phyloP scores from a whole-genome alignment of 1,140 invertebrate genomes.

The Apis cerana region DNA sequence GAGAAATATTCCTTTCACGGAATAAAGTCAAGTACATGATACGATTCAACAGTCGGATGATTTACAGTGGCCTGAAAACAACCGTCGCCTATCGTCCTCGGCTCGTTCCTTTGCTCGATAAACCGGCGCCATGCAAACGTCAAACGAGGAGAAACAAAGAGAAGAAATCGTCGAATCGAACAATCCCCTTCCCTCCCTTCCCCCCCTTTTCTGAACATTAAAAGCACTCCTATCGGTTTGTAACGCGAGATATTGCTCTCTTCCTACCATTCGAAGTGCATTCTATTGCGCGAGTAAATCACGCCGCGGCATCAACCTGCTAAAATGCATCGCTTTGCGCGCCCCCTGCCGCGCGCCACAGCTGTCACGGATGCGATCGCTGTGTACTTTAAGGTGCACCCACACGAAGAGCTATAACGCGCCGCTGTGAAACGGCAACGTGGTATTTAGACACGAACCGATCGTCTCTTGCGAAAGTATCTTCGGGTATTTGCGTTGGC shows the following conservation, averaged over 20 bases:
- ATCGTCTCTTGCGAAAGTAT: slow-evolving; percentile 67
- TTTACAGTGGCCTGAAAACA: not conserved
- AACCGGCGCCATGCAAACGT: not conserved
- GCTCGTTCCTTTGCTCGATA: not conserved
- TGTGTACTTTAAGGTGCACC: slow-evolving; percentile 51
- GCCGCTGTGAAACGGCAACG: slow-evolving; percentile 36
- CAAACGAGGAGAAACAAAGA: not conserved
- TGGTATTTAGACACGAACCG: slow-evolving; percentile 62
- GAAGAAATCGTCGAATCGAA: not conserved
- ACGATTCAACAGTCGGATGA: not conserved
- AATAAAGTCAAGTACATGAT: not conserved
- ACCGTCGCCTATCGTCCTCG: not conserved
- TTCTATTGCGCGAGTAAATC: slow-evolving; percentile 59
- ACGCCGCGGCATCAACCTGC: slow-evolving; percentile 43
- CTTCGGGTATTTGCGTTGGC: slow-evolving; percentile 73
- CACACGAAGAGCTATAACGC: slow-evolving; percentile 17
- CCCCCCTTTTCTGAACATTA: not conserved
- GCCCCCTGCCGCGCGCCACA: not conserved
- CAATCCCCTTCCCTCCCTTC: not conserved
- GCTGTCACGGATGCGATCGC: slow-evolving; percentile 35
- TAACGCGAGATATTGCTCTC: slow-evolving; percentile 29
- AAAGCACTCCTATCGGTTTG: slow-evolving; percentile 27
- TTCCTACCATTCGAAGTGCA: slow-evolving; percentile 37
- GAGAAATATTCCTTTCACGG: not conserved
- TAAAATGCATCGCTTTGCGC: slow-evolving; percentile 44